These are phyloP conservation scores for Micromys minutus DNA, from an alignment of 2,113 vertebrate species.

Conservation along the genomic window DNA sequence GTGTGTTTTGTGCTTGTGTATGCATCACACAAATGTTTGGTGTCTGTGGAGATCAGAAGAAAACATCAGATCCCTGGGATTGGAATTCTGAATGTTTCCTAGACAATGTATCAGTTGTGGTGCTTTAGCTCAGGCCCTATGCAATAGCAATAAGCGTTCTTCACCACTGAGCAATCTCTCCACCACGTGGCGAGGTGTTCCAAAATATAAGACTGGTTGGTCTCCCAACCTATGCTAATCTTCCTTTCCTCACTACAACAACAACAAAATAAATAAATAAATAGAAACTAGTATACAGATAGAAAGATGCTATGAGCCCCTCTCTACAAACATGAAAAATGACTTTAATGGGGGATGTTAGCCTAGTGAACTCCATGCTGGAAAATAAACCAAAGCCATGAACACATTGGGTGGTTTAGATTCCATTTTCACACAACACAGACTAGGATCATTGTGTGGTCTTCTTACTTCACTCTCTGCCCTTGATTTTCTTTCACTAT, in stretches of 20 bases:
- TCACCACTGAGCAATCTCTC: background rate
- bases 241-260: background rate
- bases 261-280: background rate
- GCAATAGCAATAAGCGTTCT: background rate
- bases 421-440: background rate
- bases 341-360: background rate
- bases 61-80: background rate
- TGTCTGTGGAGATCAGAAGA: background rate
- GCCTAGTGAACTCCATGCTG: too few species aligned
- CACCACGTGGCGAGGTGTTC: background rate
- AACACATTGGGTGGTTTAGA: background rate
- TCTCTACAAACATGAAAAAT: background rate
- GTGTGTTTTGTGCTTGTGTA: background rate
- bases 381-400: background rate
- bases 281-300: background rate
- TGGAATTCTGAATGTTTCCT: background rate
- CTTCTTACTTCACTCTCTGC: background rate
- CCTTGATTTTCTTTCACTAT: background rate
- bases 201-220: background rate
- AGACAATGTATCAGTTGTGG: background rate
- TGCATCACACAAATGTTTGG: background rate
- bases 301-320: background rate
- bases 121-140: background rate
- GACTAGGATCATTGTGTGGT: rapidly evolving
- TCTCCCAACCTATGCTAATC: rapidly evolving